These are phyloP conservation scores for Syngnathus floridae DNA, from an alignment of 2,113 vertebrate species.

Conservation along the genomic window DNA sequence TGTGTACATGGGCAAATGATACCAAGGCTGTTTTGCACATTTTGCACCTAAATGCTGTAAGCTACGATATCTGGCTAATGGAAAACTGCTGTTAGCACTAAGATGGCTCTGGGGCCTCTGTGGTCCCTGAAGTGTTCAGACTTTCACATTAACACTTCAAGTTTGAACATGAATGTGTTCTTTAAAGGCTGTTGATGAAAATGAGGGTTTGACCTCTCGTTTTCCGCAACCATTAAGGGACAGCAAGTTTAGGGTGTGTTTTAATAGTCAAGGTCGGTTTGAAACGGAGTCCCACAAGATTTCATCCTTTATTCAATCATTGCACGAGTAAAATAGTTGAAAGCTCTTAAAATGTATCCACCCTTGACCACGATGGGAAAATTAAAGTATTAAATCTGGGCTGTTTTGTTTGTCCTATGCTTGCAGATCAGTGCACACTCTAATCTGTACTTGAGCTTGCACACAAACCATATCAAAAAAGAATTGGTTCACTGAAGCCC, in stretches of 20 bases:
- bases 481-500: slow-evolving; percentile 9
- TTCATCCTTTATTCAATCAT: neutral
- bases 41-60: slow-evolving; percentile 7
- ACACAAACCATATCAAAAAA: slow-evolving; percentile 24
- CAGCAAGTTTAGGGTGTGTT: neutral
- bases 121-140: slow-evolving; percentile 56
- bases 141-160: slow-evolving; percentile 51
- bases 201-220: slow-evolving; percentile 13
- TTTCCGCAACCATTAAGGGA: slow-evolving; percentile 1
- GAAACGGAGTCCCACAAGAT: neutral
- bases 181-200: slow-evolving; percentile 32
- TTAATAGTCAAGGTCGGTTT: slow-evolving; percentile 3
- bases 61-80: slow-evolving; percentile 34
- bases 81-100: slow-evolving; percentile 43
- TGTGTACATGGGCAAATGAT: neutral
- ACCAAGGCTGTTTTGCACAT: neutral
- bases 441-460: slow-evolving; percentile 9
- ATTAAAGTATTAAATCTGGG: slow-evolving; percentile 10
- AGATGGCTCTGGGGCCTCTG: slow-evolving; percentile 48
- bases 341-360: neutral
- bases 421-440: slow-evolving; percentile 4
- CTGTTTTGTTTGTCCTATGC: slow-evolving; percentile 11
- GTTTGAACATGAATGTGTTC: slow-evolving; percentile 26
- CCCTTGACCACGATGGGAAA: neutral
- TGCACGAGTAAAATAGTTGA: slow-evolving; percentile 1